Conservation (phyloP, 2,113 vertebrate genomes). For the Phalacrocorax pelagicus region DNA sequence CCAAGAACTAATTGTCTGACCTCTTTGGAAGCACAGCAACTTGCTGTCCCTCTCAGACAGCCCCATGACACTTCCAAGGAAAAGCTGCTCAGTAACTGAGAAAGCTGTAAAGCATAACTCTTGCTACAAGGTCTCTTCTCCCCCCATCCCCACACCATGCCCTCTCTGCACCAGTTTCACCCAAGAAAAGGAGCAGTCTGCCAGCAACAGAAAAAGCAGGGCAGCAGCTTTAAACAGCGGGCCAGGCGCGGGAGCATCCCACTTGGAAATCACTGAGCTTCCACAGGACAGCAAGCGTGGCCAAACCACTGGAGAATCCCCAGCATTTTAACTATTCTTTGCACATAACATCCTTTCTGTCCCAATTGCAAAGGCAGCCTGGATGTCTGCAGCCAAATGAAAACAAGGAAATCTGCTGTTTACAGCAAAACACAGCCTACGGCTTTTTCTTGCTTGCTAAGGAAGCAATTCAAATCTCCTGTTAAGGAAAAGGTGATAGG, state of each 20-base stretch:
- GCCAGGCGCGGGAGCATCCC: neutral
- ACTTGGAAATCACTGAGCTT: neutral
- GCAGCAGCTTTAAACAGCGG: neutral
- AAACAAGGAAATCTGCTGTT: constrained; percentile 57
- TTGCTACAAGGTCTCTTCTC: neutral
- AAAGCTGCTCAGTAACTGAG: neutral
- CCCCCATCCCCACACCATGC: neutral
- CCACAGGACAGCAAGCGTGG: neutral
- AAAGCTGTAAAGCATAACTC: neutral
- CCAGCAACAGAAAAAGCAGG: neutral
- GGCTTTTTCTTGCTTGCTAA: neutral
- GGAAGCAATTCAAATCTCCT: neutral
- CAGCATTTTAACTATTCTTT: neutral
- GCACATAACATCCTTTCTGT: neutral
- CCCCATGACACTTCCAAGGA: neutral
- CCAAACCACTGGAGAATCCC: neutral
- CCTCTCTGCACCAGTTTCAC: neutral
- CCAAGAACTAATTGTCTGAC: neutral
- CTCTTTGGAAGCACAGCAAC: neutral
- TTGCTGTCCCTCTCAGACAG: neutral
- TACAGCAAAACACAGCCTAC: constrained; percentile 50
- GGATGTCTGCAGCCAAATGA: neutral
- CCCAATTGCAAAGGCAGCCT: constrained; percentile 18
- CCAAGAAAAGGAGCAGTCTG: neutral
- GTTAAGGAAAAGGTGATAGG: constrained; percentile 10